Evolutionary conservation across 2,888 invertebrate species (phyloP).

Genomic region (Tipula confusa): DNA sequence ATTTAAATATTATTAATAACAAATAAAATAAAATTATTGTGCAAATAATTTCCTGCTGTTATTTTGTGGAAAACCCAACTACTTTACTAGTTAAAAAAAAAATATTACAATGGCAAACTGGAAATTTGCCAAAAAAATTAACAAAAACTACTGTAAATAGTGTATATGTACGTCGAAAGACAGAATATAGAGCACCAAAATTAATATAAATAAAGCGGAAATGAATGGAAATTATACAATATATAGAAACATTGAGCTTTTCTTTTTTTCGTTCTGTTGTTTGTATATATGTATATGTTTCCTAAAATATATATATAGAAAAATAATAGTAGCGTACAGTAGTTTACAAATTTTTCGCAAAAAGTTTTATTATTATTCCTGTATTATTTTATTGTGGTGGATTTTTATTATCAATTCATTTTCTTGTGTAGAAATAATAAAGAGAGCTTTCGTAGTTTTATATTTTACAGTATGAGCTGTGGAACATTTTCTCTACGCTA

Average conservation of each 20-base stretch:
- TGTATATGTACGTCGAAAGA: not conserved
- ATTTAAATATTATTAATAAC: not conserved
- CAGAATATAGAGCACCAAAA: not conserved
- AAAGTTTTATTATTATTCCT: not conserved
- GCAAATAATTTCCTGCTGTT: conserved; percentile 25
- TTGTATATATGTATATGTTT: not conserved
- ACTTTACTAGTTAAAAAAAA: not conserved
- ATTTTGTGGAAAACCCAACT: conserved; percentile 12
- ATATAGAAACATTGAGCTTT: not conserved
- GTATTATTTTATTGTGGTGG: conserved; percentile 7
- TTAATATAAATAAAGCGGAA: conserved; percentile 12
- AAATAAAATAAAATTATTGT: not conserved
- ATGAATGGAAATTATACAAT: not conserved
- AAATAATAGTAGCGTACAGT: not conserved
- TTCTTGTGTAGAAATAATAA: not conserved
- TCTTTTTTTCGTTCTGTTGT: not conserved
- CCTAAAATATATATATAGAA: not conserved
- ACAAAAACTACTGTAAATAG: not conserved
- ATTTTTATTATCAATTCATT: not conserved
- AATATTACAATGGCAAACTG: not conserved
- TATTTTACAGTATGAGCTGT: too few relatives aligned
- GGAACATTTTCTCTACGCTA: not conserved
- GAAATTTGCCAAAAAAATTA: conserved; percentile 14
- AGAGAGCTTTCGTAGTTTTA: too few relatives aligned
- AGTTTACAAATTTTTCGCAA: not conserved